These are phyloP conservation scores for Drosophila equinoxialis DNA, from an alignment of 1,140 invertebrate species.

Conservation along the genomic window DNA sequence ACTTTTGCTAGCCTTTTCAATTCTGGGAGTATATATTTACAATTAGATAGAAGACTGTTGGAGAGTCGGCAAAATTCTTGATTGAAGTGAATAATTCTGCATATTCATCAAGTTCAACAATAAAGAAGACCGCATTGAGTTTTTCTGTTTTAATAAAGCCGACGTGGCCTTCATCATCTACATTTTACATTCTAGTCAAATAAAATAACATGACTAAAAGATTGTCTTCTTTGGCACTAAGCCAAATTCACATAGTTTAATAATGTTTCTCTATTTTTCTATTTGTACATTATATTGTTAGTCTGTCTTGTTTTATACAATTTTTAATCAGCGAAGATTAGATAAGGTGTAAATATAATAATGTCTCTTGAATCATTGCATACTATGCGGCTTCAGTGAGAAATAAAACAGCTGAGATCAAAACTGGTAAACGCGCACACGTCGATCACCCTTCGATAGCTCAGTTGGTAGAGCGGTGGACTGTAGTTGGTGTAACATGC, in stretches of 20 bases:
- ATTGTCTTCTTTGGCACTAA: too few species aligned
- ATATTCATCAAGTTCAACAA: constrained; percentile 8
- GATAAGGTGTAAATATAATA: not conserved
- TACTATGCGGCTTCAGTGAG: not conserved
- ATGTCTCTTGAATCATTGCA: not conserved
- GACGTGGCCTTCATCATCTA: not conserved
- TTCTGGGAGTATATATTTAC: constrained; percentile 8
- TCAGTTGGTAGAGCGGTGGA: constrained; percentile 95
- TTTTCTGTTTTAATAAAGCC: not conserved
- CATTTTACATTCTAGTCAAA: not conserved
- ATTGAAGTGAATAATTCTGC: constrained; percentile 13
- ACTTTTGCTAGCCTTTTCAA: not conserved
- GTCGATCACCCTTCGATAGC: constrained; percentile 87
- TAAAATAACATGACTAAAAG: too few species aligned
- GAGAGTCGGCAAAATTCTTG: not conserved
- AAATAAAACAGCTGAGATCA: not conserved
- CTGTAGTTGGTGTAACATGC: constrained; percentile 85
- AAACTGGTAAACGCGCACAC: not conserved
- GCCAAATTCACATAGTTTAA: too few species aligned
- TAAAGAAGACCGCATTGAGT: not conserved
- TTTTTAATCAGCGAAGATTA: too few species aligned
- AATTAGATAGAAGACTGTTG: not conserved
- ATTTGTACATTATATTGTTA: too few species aligned
- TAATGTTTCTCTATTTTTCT: too few species aligned
- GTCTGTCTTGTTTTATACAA: too few species aligned